A percentile compares a stretch with the other conserved stretches of the same genome.
phyloP scores from a whole-genome alignment of 2,113 vertebrate species.

The Oreotrochilus melanogaster region DNA sequence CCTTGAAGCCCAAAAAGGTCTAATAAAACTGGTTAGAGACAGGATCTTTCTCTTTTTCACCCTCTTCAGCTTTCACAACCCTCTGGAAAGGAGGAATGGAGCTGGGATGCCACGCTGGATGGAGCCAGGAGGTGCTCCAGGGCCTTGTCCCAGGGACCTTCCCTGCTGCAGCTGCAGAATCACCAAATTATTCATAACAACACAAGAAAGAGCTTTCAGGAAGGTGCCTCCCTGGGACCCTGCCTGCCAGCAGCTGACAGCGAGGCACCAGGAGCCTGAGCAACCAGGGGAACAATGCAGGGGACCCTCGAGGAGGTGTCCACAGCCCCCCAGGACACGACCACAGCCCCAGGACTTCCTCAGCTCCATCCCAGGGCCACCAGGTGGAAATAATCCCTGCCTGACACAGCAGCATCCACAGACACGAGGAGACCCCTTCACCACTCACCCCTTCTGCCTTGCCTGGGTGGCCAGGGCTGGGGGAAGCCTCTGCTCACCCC shows the following conservation, averaged over 20 bases:
- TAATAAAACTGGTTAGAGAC: no score
- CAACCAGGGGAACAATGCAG: neutral
- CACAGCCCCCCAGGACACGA: neutral
- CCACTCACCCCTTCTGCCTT: neutral
- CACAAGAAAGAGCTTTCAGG: neutral
- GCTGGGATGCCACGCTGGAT: neutral
- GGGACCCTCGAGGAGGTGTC: neutral
- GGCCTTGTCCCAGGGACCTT: neutral
- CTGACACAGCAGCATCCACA: neutral
- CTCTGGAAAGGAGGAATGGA: neutral
- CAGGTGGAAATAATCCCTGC: fast-evolving
- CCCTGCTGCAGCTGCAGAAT: neutral
- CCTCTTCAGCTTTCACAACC: neutral
- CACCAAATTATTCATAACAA: neutral
- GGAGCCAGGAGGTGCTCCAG: neutral
- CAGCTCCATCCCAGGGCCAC: neutral
- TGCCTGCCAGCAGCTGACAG: neutral
- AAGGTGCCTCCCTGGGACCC: neutral
- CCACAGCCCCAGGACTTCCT: neutral
- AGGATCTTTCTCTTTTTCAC: no score
- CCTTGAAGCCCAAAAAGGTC: no score
- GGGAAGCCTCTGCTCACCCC: no score
- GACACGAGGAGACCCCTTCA: neutral
- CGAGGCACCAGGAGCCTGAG: fast-evolving
- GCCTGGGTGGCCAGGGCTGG: neutral